phyloP scores from a whole-genome alignment of 2,888 invertebrate species.

The Tenthredo livida region DNA sequence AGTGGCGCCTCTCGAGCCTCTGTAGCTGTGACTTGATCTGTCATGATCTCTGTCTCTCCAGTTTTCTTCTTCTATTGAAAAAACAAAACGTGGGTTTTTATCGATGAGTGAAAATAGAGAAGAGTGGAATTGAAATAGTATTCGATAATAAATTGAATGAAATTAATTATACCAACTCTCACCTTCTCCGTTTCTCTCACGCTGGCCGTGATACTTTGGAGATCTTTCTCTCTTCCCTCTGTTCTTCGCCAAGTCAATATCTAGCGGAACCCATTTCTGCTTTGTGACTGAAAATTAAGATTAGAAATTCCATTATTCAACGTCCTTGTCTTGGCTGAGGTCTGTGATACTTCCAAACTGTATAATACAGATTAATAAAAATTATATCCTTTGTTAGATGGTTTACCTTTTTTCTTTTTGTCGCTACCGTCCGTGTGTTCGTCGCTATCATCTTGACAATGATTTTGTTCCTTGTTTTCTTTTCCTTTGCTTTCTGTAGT shows the following conservation, averaged over 20 bases:
- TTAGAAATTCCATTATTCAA: background rate
- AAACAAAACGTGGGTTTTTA: conserved; percentile 1
- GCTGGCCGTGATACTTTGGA: conserved; percentile 75
- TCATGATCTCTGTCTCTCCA: conserved; percentile 74
- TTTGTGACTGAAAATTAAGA: conserved; percentile 77
- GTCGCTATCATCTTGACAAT: conserved; percentile 77
- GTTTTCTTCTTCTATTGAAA: conserved; percentile 68
- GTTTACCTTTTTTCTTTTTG: conserved; percentile 78
- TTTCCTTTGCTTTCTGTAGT: conserved; percentile 68
- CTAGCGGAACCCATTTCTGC: conserved; percentile 96
- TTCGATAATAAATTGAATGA: background rate
- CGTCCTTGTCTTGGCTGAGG: background rate
- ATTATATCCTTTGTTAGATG: background rate
- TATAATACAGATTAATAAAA: conserved; percentile 26
- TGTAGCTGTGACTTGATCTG: conserved; percentile 68
- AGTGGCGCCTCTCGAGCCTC: conserved; percentile 72
- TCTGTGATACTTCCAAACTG: background rate
- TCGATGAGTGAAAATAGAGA: background rate
- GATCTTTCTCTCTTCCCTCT: conserved; percentile 84
- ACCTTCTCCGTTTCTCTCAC: conserved; percentile 75
- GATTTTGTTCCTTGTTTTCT: conserved; percentile 75
- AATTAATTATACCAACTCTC: conserved; percentile 57
- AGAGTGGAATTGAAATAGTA: background rate
- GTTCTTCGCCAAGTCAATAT: conserved; percentile 89
- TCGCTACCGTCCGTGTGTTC: conserved; percentile 76